Conservation (phyloP, 1,140 invertebrate genomes). For the Apis mellifera region Amel_HAv3.1 CM009937.2:6062501-6063000, state of each 20-base stretch:
- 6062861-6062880: conserved; percentile 27
- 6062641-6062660: neutral
- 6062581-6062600: neutral
- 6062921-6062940: conserved; percentile 25
- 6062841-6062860: conserved; percentile 2
- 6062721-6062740: neutral
- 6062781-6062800: neutral
- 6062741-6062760: neutral
- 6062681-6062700: neutral
- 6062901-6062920: conserved; percentile 28
- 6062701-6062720: neutral
- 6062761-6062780: too few relatives aligned
- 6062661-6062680: neutral
- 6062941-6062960: conserved; percentile 46
- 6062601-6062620: neutral
- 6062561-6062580: too few relatives aligned
- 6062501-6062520: too few relatives aligned
- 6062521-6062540: too few relatives aligned
- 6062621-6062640: neutral
- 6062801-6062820: neutral
- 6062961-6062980: conserved; percentile 18
- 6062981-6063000: conserved; percentile 26
- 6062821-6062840: neutral
- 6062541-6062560: too few relatives aligned
- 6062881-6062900: conserved; percentile 30